Conservation (phyloP, 2,113 vertebrate species). For the Heterotilapia buettikoferi region DNA sequence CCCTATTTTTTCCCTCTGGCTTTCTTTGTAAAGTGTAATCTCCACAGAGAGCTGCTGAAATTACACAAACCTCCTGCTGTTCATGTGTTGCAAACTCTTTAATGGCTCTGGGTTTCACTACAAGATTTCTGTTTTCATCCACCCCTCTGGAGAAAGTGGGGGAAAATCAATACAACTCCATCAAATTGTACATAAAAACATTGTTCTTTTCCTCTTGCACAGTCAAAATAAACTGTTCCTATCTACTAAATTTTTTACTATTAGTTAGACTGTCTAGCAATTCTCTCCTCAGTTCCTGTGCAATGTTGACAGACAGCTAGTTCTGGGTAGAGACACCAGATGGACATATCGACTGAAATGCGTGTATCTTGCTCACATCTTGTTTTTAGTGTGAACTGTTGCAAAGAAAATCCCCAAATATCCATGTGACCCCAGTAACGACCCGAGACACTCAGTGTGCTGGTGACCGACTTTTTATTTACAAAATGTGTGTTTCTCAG, state of each 20-base stretch:
- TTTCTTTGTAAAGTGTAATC: background rate
- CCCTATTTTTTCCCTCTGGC: background rate
- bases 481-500: background rate
- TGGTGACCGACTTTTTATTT: background rate
- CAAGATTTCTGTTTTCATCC: background rate
- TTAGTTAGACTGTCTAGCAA: background rate
- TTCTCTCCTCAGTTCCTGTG: background rate
- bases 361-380: background rate
- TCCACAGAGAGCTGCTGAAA: background rate
- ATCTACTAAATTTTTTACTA: background rate
- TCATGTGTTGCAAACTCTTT: background rate
- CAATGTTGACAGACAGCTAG: background rate
- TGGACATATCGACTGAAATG: background rate
- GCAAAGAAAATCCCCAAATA: background rate
- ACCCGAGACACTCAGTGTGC: background rate
- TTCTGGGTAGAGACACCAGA: background rate
- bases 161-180: background rate
- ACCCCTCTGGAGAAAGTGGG: background rate
- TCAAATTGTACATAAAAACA: background rate
- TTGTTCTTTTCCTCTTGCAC: background rate
- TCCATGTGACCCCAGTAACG: background rate
- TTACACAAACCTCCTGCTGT: background rate
- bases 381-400: background rate
- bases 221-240: background rate
- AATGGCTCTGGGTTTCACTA: background rate